These are phyloP conservation scores for Parazoanthus swiftii DNA, from an alignment of 92 coral and sea anemone species.

Conservation along the genomic window DNA sequence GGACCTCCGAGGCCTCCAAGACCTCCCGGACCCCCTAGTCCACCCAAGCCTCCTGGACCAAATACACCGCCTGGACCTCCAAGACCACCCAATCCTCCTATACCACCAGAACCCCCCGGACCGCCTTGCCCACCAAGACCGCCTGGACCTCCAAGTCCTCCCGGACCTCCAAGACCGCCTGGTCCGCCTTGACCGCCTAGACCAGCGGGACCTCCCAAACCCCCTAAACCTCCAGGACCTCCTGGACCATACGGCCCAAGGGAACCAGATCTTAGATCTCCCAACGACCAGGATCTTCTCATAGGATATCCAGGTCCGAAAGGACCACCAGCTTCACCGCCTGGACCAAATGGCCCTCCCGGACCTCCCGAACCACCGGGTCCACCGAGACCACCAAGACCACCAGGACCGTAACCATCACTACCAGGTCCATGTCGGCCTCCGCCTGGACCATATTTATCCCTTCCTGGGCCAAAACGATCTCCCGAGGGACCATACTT, in stretches of 20 bases:
- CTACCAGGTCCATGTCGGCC: not conserved
- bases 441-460: not conserved
- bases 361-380: slow-evolving; percentile 16
- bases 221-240: not conserved
- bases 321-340: slow-evolving; percentile 28
- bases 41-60: not conserved
- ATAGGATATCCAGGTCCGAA: not conserved
- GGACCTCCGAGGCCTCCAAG: not conserved
- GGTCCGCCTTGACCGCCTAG: not conserved
- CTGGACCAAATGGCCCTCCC: not conserved
- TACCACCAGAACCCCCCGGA: not conserved
- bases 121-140: not conserved
- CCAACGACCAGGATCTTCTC: slow-evolving; percentile 14
- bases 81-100: not conserved
- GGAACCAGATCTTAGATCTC: slow-evolving; percentile 1
- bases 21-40: not conserved
- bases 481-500: not conserved
- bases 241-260: not conserved
- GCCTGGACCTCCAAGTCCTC: not conserved
- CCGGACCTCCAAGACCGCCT: not conserved
- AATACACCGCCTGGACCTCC: not conserved
- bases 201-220: not conserved
- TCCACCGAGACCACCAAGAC: not conserved
- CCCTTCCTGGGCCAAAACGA: not conserved
- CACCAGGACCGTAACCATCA: slow-evolving; percentile 15